Base-by-base conservation (phyloP, 2,113 vertebrate genomes). In the Sander lucioperca region DNA sequence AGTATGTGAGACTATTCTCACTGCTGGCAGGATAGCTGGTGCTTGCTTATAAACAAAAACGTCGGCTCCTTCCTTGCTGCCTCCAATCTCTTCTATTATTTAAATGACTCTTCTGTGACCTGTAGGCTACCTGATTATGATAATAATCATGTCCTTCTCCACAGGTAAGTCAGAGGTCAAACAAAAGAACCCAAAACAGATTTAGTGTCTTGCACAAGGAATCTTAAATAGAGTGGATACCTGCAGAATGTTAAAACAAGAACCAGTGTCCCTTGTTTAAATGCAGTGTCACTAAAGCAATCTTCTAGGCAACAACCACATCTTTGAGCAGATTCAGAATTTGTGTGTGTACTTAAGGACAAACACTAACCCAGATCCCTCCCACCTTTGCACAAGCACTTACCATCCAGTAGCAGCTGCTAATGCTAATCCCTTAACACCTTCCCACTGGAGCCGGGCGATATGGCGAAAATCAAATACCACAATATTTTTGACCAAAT, bases 1-100 rank as follows among this genome's bases (percentile, higher is more conserved):
- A 85, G 77, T 87, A 88, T 51, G 79, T 84, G 64, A 78, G 68
- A 88, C 84, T 67, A 53, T 84, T 91, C 83, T 78, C 82, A 78
- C 82, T 81, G 84, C 77, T 82, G 80, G 69, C 56, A 76, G 73
- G 39, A 84, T 80, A 72, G 76, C 65, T 67, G 45, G 59, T 65
- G 77, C 70, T 62, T 23, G 19, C 61, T 69, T 50, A 68, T 51
- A 33, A 77, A 70, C 25, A 82, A 70, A 81, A 84, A 64, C 23
- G 27, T 62, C 21, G 36, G 56, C 23, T 25, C 43, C 67, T 5
- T 58, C 19, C 10, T 10, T 53, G 12, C 21, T 69, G n/a, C 51
- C 61, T 80, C 53, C 14, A 36, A 21, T 69, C 64, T 45, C 9
- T 61, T 18, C 3, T 59, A 27, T 69, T 53, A 6, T 76, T 72